phyloP scores from a whole-genome alignment of 2,797 vertebrate genomes.

The Hippopotamyrus pictus region DNA sequence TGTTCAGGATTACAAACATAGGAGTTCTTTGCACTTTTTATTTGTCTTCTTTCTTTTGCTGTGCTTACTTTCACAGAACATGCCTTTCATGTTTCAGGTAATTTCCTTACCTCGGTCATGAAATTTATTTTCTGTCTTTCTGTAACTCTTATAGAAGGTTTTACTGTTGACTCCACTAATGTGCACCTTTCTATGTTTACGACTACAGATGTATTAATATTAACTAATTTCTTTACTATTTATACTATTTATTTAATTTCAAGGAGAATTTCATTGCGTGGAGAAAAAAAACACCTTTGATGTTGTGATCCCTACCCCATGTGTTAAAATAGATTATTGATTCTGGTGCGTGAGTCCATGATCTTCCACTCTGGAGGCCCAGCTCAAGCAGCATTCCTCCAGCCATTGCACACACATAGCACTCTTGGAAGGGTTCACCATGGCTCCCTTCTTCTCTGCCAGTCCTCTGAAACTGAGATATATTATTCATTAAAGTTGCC shows the following conservation, averaged over 20 bases:
- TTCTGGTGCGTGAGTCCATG: background rate
- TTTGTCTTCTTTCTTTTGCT: background rate
- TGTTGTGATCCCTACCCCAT: background rate
- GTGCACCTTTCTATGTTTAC: background rate
- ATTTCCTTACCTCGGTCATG: background rate
- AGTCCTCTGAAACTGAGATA: constrained; percentile 33
- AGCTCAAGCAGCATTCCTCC: background rate
- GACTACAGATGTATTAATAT: background rate
- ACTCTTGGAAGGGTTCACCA: background rate
- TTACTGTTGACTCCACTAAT: background rate
- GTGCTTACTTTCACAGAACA: background rate
- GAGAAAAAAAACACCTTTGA: background rate
- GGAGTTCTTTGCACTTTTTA: background rate
- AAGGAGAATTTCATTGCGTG: background rate
- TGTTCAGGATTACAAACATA: background rate
- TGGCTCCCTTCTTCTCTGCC: constrained; percentile 9
- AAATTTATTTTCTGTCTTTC: background rate
- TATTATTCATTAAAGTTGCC: constrained; percentile 44
- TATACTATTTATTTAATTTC: background rate
- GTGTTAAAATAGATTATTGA: background rate
- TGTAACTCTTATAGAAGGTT: background rate
- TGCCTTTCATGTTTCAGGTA: background rate
- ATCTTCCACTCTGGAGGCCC: background rate
- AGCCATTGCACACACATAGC: background rate
- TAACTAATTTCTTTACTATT: background rate